Evolutionary conservation across 1,140 invertebrate genomes (phyloP), one percentile per base, ranked within the genome.

Genomic region (Apis dorsata): DNA sequence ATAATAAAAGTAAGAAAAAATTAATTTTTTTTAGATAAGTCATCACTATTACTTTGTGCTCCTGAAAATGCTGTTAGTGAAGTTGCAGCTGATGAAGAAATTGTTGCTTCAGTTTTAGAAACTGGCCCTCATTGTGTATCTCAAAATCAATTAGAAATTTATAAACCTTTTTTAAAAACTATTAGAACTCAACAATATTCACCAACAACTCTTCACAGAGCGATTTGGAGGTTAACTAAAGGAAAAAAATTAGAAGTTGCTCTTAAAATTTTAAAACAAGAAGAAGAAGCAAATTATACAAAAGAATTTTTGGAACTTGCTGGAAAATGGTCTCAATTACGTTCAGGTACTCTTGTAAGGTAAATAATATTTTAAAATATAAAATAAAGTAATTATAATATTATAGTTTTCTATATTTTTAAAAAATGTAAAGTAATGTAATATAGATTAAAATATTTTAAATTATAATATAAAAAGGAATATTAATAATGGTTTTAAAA

Each of bases 261-360:
- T 0, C 95, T 97, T 89, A 98, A 97, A 91, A 95, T 96, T 65
- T 92, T 98, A 7, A 97, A 96, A 87, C 94, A 95, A 60, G 95
- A 94, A 75, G 95, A 93, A 74, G 95, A 94, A 66, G 79, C 78
- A 49, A 90, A 89, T 75, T 89, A 91, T 71, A 93, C 91, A 70
- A 92, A 97, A 95, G 97, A 97, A 81, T 97, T 97, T 92, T 94
- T 97, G n/a, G 94, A 96, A 72, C 91, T 97, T 80, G 95, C 96
- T 13, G 96, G 96, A 51, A 95, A 96, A 87, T 98, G 97, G 96
- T 95, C 96, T 24, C 95, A 96, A 82, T 94, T 98, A 72, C 95
- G 96, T 87, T 97, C 96, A 15, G 95, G 95, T 70, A 95, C 96
- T 11, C 95, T 98, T 87, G 96, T 98, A 7, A 95, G 96, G 89